Evolutionary conservation across 1,140 invertebrate genomes (phyloP), one percentile per base, ranked within the genome.

Genomic region (Fopius arisanus): DNA sequence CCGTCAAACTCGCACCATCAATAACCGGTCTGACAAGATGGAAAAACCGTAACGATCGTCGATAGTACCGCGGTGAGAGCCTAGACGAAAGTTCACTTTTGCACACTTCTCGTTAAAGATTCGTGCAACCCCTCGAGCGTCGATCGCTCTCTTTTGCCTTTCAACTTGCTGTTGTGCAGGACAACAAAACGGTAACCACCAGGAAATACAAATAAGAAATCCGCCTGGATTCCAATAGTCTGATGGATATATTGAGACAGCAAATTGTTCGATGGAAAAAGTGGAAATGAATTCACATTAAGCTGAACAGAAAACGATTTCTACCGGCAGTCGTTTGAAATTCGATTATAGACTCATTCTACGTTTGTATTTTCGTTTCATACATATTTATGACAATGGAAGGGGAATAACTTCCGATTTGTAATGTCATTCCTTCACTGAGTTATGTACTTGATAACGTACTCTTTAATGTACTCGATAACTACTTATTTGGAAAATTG

Each of bases 1-100:
- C 71, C 73, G 72, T 82, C 79, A 77, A 72, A 82, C 79, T 78
- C 75, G 75, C 74, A 75, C 76, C 84, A 86, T 87, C 84, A 85
- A 86, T 86, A 87, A 86, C 80, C 79, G 78, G 67, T 76, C 78
- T 84, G 85, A 86, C 85, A 84, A 82, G 75, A 70, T 62, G 23
- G 73, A 71, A 48, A 65, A 70, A 70, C 68, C 48, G 68, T 62
- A 70, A 62, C 68, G 31, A 7, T 67, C 21, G n/a, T 10, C 21
- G 5, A 2, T 19, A 4, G 14, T 16, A n/a, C n/a, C 0, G n/a
- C 37, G 26, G 31, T 1, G 37, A 19, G 43, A 16, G n/a, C 43
- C 21, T 59, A 59, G 54, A 59, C 23, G 54, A 59, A 59, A 59
- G 54, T 59, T 26, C 19, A 59, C 2, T 48, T 48, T 48, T 41